A percentile compares a stretch with the other conserved stretches of the same genome.
Evolutionary conservation across 2,888 invertebrate species (phyloP).

Genomic region (Drymonia ruficornis): DNA sequence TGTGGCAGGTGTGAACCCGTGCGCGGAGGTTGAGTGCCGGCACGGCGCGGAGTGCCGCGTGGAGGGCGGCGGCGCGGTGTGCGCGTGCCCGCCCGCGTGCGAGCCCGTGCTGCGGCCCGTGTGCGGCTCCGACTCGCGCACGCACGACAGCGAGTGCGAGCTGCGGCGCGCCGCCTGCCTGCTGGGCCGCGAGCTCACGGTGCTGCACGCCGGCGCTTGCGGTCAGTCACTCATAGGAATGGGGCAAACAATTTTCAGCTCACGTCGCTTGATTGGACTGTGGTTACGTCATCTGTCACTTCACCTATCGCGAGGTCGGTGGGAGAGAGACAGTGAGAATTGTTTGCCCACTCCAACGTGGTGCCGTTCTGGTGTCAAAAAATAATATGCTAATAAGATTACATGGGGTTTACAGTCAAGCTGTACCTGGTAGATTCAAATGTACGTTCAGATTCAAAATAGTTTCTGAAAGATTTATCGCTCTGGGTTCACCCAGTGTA

Average conservation of each 20-base stretch:
- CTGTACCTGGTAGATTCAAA: no score
- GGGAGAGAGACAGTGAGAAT: no score
- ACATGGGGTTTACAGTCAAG: no score
- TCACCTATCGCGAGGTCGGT: no score
- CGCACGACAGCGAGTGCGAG: slow-evolving; percentile 94
- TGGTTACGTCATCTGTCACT: no score
- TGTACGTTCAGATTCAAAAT: no score
- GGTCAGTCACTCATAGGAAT: slow-evolving; percentile 50
- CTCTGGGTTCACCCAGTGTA: no score
- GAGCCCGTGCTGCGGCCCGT: slow-evolving; percentile 92
- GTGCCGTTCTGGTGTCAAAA: no score
- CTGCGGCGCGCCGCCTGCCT: slow-evolving; percentile 89
- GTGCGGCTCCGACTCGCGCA: slow-evolving; percentile 93
- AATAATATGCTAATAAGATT: no score
- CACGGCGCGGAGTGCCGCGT: slow-evolving; percentile 93
- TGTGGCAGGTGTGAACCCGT: slow-evolving; percentile 91
- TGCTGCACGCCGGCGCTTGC: slow-evolving; percentile 77
- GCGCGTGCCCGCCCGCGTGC: slow-evolving; percentile 93
- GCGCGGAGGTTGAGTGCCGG: slow-evolving; percentile 91
- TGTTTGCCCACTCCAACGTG: no score
- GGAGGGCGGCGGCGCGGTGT: slow-evolving; percentile 90
- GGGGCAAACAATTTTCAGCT: neutral
- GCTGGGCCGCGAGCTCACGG: slow-evolving; percentile 74
- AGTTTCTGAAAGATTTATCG: no score
- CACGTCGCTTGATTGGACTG: no score